These are phyloP conservation scores for Heteromormyrus szaboi DNA, from an alignment of 2,797 vertebrate genomes.

Conservation along the genomic window DNA sequence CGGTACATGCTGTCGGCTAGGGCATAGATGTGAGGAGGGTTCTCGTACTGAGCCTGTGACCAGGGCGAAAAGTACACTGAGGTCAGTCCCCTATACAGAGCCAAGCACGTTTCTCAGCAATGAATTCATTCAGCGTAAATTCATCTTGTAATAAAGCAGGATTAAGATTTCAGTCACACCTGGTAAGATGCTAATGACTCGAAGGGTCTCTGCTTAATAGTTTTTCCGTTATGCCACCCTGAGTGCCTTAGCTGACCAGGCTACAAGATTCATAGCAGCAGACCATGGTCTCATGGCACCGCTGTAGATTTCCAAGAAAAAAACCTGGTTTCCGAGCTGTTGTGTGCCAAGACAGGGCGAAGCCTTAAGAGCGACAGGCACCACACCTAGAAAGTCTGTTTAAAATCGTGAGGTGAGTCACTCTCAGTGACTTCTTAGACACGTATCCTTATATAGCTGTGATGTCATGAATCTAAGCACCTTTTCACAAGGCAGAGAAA, in stretches of 20 bases:
- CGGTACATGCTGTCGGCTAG: constrained; percentile 97
- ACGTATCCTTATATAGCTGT: background rate
- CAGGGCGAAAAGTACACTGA: background rate
- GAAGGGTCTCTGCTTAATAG: background rate
- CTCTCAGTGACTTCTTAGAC: background rate
- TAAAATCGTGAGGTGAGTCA: constrained; percentile 29
- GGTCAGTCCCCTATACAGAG: background rate
- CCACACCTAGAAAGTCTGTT: constrained; percentile 38
- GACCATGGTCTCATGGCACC: constrained; percentile 44
- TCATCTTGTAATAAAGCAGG: background rate
- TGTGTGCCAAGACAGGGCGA: constrained; percentile 40
- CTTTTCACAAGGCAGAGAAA: background rate
- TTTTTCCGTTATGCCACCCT: background rate
- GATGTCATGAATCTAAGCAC: background rate
- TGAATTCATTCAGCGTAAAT: background rate
- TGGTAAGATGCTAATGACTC: background rate
- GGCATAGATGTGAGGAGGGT: constrained; percentile 96
- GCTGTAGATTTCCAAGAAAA: constrained; percentile 33
- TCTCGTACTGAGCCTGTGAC: constrained; percentile 90
- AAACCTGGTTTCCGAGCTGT: constrained; percentile 46
- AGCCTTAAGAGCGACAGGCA: constrained; percentile 36
- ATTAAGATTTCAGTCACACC: background rate
- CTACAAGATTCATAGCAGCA: constrained; percentile 33
- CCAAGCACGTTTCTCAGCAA: background rate
- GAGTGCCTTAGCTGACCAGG: constrained; percentile 22